A percentile compares a stretch with the other conserved stretches of the same genome.
These are phyloP conservation scores for Podarcis raffonei DNA, from an alignment of 2,113 vertebrate genomes.

Conservation along the genomic window DNA sequence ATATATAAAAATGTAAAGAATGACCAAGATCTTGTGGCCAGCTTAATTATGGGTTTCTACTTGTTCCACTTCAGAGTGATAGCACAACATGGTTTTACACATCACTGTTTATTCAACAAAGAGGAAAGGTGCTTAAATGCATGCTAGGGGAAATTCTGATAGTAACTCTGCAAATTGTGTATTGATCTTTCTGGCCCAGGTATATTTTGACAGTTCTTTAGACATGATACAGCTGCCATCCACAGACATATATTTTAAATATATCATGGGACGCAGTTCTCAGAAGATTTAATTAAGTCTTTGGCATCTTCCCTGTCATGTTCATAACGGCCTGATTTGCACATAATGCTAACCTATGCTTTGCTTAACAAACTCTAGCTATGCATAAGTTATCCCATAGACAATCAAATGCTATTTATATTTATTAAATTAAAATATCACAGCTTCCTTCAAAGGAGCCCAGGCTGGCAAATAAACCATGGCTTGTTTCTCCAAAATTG, in stretches of 20 bases:
- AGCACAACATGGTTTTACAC: background rate
- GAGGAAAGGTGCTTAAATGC: background rate
- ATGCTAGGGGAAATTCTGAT: background rate
- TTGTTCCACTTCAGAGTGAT: background rate
- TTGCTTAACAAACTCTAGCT: no score
- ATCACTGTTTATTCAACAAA: background rate
- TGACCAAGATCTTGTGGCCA: background rate
- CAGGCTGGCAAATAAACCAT: no score
- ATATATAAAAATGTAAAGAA: background rate
- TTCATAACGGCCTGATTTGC: background rate
- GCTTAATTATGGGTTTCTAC: background rate
- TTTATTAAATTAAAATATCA: no score
- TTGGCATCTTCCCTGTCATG: background rate
- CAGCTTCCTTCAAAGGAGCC: no score
- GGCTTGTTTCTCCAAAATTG: no score
- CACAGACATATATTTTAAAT: background rate
- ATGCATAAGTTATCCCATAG: no score
- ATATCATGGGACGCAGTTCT: background rate
- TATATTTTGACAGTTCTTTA: background rate
- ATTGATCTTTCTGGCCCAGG: background rate
- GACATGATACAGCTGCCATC: background rate
- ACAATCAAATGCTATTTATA: no score
- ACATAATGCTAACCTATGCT: background rate
- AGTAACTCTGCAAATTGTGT: background rate
- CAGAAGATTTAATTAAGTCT: background rate